Conservation (phyloP, 2,113 vertebrate species). For the Rhinolophus ferrumequinum region DNA sequence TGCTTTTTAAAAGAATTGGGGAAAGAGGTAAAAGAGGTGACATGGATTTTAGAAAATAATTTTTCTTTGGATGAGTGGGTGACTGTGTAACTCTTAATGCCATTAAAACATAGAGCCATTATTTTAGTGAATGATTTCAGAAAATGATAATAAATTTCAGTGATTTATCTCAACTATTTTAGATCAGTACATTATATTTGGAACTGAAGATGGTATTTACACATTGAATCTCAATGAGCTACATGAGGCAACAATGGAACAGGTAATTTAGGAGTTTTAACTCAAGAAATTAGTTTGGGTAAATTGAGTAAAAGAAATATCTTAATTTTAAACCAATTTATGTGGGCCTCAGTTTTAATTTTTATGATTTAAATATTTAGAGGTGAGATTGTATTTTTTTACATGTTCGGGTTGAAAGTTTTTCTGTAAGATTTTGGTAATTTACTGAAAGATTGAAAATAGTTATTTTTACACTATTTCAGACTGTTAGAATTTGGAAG, state of each 20-base stretch:
- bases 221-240: conserved; percentile 98
- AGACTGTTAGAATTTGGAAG: neutral
- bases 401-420: neutral
- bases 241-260: conserved; percentile 99
- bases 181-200: conserved; percentile 98
- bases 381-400: neutral
- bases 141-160: conserved; percentile 43
- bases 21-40: neutral
- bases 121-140: conserved; percentile 46
- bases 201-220: conserved; percentile 98
- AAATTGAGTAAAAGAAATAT: conserved; percentile 31
- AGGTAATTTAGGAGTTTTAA: conserved; percentile 87
- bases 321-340: conserved; percentile 39
- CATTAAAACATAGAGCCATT: neutral
- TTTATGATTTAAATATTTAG: conserved; percentile 53
- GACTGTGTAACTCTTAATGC: neutral
- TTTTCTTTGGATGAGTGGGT: conserved; percentile 21
- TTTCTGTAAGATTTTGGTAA: neutral
- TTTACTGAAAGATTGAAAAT: conserved; percentile 39
- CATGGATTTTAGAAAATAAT: conserved; percentile 26
- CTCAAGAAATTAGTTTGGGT: conserved; percentile 13
- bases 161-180: conserved; percentile 52
- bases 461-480: conserved; percentile 1
- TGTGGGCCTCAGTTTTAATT: conserved; percentile 12
- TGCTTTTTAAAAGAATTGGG: neutral